phyloP scores from a whole-genome alignment of 2,888 invertebrate species.

The Saturnia pavonia region DNA sequence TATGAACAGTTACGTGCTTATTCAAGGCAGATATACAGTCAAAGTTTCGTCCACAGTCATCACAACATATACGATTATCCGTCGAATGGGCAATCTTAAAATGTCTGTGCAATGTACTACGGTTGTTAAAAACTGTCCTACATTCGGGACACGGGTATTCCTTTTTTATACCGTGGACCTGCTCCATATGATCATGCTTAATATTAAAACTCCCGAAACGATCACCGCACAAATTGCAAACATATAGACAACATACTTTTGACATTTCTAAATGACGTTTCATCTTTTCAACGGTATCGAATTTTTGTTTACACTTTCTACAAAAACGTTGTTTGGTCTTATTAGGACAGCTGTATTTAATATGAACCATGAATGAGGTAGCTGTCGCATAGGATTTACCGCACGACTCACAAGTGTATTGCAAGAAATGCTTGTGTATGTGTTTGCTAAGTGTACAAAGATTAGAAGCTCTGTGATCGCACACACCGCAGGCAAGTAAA shows the following conservation, averaged over 20 bases:
- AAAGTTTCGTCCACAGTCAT: constrained; percentile 16
- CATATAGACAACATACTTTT: constrained; percentile 39
- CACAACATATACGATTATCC: neutral
- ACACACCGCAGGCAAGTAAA: constrained; percentile 45
- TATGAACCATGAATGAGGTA: constrained; percentile 21
- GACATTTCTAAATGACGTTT: constrained; percentile 37
- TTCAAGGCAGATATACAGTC: neutral
- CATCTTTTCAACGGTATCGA: constrained; percentile 35
- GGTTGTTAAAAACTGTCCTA: constrained; percentile 3
- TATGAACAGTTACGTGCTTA: constrained; percentile 61
- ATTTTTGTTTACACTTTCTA: constrained; percentile 25
- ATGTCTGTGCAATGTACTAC: constrained; percentile 8
- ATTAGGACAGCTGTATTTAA: constrained; percentile 15
- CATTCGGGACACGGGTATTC: constrained; percentile 40
- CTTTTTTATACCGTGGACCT: constrained; percentile 39
- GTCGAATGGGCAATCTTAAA: constrained; percentile 16
- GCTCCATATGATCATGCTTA: constrained; percentile 35
- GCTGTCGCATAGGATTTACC: constrained; percentile 32
- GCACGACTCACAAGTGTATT: constrained; percentile 35
- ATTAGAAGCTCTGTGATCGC: constrained; percentile 44
- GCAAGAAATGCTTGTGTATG: constrained; percentile 52
- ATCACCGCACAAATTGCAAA: constrained; percentile 37
- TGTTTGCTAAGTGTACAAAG: constrained; percentile 55
- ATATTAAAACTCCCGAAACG: constrained; percentile 35
- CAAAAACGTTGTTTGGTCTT: constrained; percentile 25